A percentile compares a stretch with the other conserved stretches of the same genome.
Conservation (phyloP, 1,140 invertebrate species). For the Pseudachorutes palmiensis region DNA sequence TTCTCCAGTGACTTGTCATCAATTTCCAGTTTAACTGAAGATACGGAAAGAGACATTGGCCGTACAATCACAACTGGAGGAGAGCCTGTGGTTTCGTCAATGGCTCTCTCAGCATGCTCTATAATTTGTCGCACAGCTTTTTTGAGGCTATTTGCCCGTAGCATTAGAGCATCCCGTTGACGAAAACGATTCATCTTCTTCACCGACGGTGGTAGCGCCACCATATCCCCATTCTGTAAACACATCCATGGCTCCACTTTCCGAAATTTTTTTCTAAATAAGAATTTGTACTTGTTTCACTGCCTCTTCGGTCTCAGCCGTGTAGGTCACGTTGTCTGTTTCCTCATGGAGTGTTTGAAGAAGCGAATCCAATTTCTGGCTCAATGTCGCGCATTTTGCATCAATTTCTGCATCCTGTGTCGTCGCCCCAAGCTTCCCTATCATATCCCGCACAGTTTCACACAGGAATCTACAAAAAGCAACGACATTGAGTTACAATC, state of each 20-base stretch:
- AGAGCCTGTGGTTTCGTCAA: slow-evolving; percentile 48
- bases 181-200: slow-evolving; percentile 31
- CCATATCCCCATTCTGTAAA: not conserved
- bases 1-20: slow-evolving; percentile 5
- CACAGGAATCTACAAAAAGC: slow-evolving; percentile 53
- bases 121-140: slow-evolving; percentile 73
- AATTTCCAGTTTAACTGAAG: not conserved
- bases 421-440: slow-evolving; percentile 50
- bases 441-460: slow-evolving; percentile 72
- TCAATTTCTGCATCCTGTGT: slow-evolving; percentile 55
- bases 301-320: slow-evolving; percentile 25
- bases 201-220: slow-evolving; percentile 10
- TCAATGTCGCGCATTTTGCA: slow-evolving; percentile 62
- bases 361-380: slow-evolving; percentile 67
- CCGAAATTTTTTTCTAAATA: too few relatives aligned
- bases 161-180: slow-evolving; percentile 50
- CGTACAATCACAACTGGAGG: slow-evolving; percentile 29
- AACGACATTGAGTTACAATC: too few relatives aligned
- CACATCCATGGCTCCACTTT: too few relatives aligned
- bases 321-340: slow-evolving; percentile 39
- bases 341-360: slow-evolving; percentile 64
- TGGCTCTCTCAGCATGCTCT: slow-evolving; percentile 64
- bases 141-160: slow-evolving; percentile 70
- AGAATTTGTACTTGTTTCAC: too few relatives aligned
- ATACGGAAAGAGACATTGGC: slow-evolving; percentile 26